phyloP scores from a whole-genome alignment of 2,888 invertebrate species.

The Oscheius sp. region DNA sequence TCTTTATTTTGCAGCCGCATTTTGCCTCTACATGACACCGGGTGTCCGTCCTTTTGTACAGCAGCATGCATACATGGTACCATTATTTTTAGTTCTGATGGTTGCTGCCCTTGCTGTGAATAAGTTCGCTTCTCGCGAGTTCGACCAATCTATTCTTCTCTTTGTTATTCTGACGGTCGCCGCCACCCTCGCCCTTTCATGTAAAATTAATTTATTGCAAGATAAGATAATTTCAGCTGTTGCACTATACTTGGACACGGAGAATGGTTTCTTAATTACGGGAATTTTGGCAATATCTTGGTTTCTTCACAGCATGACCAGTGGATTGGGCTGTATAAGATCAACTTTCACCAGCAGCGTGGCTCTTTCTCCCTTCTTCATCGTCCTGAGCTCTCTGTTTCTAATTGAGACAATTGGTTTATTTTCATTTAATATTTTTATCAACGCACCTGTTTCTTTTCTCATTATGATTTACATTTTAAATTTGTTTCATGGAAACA shows the following conservation, averaged over 20 bases:
- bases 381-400: not conserved
- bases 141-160: not conserved
- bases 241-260: conserved; percentile 1
- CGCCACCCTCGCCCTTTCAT: not conserved
- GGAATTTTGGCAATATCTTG: conserved; percentile 2
- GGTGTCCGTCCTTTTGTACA: conserved; percentile 37
- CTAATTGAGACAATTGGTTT: conserved; percentile 18
- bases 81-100: not conserved
- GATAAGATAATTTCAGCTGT: conserved; percentile 21
- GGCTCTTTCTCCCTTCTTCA: conserved; percentile 7
- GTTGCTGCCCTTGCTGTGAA: not conserved
- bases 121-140: not conserved
- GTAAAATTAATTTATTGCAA: too few relatives aligned
- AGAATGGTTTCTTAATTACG: conserved; percentile 5
- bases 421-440: conserved; percentile 18
- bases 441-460: conserved; percentile 15
- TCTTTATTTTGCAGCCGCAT: conserved; percentile 6
- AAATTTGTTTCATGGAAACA: not conserved
- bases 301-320: not conserved
- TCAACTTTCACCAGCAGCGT: not conserved
- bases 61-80: conserved; percentile 25
- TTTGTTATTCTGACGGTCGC: conserved; percentile 17
- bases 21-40: conserved; percentile 22
- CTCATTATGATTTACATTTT: conserved; percentile 14
- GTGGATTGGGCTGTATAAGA: not conserved